Evolutionary conservation across 2,797 vertebrate species (phyloP), one percentile per base, ranked within the genome.

Genomic region (Poeciliopsis paucimaculata): DNA sequence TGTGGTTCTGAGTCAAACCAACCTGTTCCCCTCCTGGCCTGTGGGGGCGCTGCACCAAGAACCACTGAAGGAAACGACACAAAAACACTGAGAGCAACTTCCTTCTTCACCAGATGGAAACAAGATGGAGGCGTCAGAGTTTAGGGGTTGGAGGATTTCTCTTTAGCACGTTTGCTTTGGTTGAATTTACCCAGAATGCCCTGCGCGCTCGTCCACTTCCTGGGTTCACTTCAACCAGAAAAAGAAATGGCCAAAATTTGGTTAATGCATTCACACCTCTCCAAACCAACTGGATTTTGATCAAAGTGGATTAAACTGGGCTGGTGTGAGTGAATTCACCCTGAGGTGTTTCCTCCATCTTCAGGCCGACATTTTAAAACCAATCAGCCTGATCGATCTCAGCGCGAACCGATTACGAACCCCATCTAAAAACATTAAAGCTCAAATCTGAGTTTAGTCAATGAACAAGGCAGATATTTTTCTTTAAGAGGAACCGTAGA

Each of bases 401-500:
- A 57, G n/a, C 9, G 8, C 2, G 26, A 11, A 31, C n/a, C n/a
- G 23, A 31, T 31, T 10, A 20, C 3, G 2, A 10, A 4, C 39
- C 62, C 1, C 8, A 39, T 8, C 34, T 66, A 23, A 16, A 26
- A 15, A 60, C 41, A 26, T 10, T n/a, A 0, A 10, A 31, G 26
- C 31, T 10, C 23, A 60, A 43, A 45, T 34, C 9, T 77, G 23
- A 55, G n/a, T 3, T 73, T 39, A 23, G 9, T 55, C 70, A 31
- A 13, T 15, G 26, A 76, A 26, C 6, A n/a, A 23, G 9, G 20
- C 26, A 0, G 34, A 39, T 15, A n/a, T 77, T 73, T 72, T 9
- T 5, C 1, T 83, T 80, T 20, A 43, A 0, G 11, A 73, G 73
- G 5, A 78, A 31, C 76, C 77, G 75, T 62, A 75, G 77, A 20